Percentiles rank a stretch among this genome's conserved stretches.
Evolutionary conservation across 2,797 vertebrate species (phyloP).

Genomic region (Xenopus petersii): DNA sequence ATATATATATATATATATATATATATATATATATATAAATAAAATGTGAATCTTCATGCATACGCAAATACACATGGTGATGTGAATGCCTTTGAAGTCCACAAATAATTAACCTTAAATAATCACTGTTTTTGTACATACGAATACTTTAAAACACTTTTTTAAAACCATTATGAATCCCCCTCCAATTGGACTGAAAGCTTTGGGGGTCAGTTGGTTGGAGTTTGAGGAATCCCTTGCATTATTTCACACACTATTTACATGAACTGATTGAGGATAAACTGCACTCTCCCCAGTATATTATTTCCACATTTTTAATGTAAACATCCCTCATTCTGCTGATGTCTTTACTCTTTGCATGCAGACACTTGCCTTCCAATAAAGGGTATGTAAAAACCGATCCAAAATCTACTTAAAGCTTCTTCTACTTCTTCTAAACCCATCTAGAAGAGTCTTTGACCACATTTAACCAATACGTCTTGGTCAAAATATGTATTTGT

Average conservation of each 20-base stretch:
- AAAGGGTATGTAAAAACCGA: no score
- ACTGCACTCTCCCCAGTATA: background rate
- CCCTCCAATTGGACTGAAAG: conserved; percentile 18
- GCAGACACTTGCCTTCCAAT: no score
- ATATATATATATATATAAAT: no score
- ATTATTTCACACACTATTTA: background rate
- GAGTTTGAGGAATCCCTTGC: background rate
- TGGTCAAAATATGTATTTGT: no score
- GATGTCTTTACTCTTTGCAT: background rate
- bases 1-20: no score
- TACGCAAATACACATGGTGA: no score
- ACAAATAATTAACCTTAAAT: no score
- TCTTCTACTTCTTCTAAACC: no score
- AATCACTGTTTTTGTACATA: background rate
- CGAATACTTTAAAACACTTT: background rate
- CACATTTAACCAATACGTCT: no score
- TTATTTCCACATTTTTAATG: background rate
- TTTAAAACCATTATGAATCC: background rate
- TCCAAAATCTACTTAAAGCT: no score
- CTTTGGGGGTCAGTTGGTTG: conserved; percentile 1
- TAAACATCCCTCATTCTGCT: background rate
- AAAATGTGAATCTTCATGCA: no score
- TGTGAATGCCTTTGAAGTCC: background rate
- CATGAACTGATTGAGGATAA: background rate
- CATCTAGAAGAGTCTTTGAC: no score